Conservation (phyloP, 2,113 vertebrate species). For the Sitta europaea region DNA sequence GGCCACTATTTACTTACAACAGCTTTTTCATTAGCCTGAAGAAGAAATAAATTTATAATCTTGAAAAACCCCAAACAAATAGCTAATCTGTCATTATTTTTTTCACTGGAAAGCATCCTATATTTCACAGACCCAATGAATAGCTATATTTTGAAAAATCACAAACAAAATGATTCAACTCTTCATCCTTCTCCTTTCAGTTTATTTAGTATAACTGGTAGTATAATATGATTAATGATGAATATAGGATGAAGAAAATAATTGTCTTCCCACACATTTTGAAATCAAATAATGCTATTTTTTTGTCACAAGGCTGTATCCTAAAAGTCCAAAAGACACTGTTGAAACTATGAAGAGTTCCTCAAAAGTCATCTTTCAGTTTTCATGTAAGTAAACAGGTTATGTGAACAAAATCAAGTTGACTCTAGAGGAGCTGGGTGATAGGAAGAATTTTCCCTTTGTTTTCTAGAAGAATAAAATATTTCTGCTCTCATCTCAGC, state of each 20-base stretch:
- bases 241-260: background rate
- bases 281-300: background rate
- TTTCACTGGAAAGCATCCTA: background rate
- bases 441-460: background rate
- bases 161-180: background rate
- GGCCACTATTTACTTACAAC: background rate
- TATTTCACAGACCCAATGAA: background rate
- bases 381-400: background rate
- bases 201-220: background rate
- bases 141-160: background rate
- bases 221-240: rapidly evolving
- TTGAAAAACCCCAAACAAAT: background rate
- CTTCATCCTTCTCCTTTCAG: rapidly evolving
- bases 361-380: background rate
- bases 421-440: rapidly evolving
- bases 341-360: background rate
- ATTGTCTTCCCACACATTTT: background rate
- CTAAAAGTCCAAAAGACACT: background rate
- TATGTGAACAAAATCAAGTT: background rate
- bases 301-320: rapidly evolving
- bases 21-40: background rate
- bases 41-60: background rate
- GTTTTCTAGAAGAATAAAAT: background rate
- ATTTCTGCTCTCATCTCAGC: background rate
- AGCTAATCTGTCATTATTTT: background rate